Evolutionary conservation across 2,113 vertebrate genomes (phyloP), one percentile per base, ranked within the genome.

Genomic region (Lota lota): DNA sequence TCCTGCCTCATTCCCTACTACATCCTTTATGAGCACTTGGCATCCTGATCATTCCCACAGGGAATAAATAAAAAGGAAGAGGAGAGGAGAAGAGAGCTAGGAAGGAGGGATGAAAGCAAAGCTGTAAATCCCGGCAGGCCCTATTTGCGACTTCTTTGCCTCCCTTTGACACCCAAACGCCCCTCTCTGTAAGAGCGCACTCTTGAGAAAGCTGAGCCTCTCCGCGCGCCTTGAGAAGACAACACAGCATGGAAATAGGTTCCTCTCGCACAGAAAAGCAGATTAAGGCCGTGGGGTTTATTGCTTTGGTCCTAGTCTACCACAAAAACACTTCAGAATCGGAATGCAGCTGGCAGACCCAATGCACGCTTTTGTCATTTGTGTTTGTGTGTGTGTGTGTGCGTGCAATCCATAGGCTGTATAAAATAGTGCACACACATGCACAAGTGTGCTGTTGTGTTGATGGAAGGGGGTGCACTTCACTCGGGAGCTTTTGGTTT

Each of bases 81-180:
- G 40, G 20, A 65, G 66, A 66, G 64, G 66, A 58, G 78, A 65
- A 19, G 18, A 65, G 63, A 1, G 75, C 67, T 24, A 73, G 61
- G 70, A 67, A 54, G 77, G 65, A 72, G 40, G 75, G 72, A 76
- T 78, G 75, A 86, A 87, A 78, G 83, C 74, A 77, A 70, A 85
- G 83, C 72, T 79, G 79, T 89, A 88, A 88, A 88, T 88, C 74
- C 47, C 5, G 57, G 21, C 66, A 77, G 60, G 61, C 40, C 51
- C 61, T 50, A 67, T 21, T 66, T 70, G 63, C 75, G 57, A 81
- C 79, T 79, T 80, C 71, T 83, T 57, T 74, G 18, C 63, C 63
- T 22, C 50, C 71, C 63, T 74, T 61, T 79, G 75, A 83, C 79
- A 79, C 72, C 72, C 18, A 1, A 84, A 73, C 16, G 70, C 68